Evolutionary conservation across 2,113 vertebrate genomes (phyloP).

Genomic region (Prionailurus viverrinus): DNA sequence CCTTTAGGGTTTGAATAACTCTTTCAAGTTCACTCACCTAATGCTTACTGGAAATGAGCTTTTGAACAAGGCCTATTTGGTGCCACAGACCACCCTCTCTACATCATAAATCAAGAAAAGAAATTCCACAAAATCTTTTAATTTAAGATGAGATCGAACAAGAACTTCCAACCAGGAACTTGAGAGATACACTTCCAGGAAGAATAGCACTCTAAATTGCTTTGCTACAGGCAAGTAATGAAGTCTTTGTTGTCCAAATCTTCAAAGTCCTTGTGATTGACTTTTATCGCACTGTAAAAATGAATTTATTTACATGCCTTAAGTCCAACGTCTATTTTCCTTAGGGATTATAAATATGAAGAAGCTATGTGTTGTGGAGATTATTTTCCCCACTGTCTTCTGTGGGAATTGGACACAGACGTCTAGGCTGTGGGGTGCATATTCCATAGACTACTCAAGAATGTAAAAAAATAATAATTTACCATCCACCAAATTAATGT

Average conservation of each 20-base stretch:
- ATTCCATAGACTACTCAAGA: background rate
- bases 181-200: background rate
- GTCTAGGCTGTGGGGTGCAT: background rate
- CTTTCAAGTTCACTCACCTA: background rate
- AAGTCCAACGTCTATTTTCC: background rate
- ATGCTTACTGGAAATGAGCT: background rate
- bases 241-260: background rate
- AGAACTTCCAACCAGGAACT: background rate
- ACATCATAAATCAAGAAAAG: background rate
- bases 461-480: background rate
- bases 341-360: background rate
- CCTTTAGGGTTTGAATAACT: background rate
- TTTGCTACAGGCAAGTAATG: background rate
- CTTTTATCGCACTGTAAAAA: background rate
- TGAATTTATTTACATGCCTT: background rate
- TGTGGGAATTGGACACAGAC: background rate
- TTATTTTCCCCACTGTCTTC: background rate
- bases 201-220: background rate
- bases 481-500: background rate
- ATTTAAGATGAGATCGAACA: background rate
- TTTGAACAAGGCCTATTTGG: background rate
- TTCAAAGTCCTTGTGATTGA: background rate
- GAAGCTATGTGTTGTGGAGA: background rate
- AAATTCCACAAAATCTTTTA: background rate
- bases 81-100: background rate